Base-by-base conservation (phyloP, 2,797 vertebrate genomes). In the Ataeniobius toweri region DNA sequence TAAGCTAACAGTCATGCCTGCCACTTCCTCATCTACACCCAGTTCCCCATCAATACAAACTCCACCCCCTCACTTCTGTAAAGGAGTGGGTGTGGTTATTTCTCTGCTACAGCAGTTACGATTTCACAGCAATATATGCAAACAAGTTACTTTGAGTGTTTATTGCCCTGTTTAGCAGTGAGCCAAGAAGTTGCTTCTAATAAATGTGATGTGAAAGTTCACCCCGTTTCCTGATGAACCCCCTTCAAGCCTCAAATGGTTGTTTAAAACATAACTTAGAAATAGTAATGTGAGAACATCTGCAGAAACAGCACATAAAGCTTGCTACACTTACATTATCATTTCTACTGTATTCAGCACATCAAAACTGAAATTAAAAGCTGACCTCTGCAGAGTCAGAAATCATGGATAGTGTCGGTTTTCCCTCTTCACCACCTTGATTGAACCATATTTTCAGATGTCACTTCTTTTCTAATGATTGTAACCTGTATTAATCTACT, bases 11-110 rank as follows among this genome's bases (percentile, higher is more conserved):
- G 18, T 14, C 74, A 28, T 28, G 36, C 73, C 50, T 10, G 48
- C 12, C 44, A 65, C 82, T 81, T 86, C 85, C 83, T 77, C 71
- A n/a, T 61, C 71, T 22, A 3, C 9, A 9, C 0, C 0, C 55
- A 16, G 5, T 24, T 14, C 12, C 50, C 41, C n/a, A 26, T 51
- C 0, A 3, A 53, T 39, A 24, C 61, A 59, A 63, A 75, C 74
- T 22, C 79, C 51, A 22, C 80, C 78, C 81, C 0, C 44, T 46
- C 41, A 9, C 18, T 77, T 73, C 77, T 56, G 41, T 16, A 75
- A 67, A 46, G 48, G 5, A 46, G 73, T 71, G 72, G 85, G 83
- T 46, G 69, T 80, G 55, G 79, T 71, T 78, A 78, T 36, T 73
- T 22, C 75, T 46, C 0, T 65, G 39, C 51, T 77, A 6, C 53